These are phyloP conservation scores for Hydra vulgaris DNA, from an alignment of 30 jellyfish, hydroid and myxozoan species.

Conservation along the genomic window DNA sequence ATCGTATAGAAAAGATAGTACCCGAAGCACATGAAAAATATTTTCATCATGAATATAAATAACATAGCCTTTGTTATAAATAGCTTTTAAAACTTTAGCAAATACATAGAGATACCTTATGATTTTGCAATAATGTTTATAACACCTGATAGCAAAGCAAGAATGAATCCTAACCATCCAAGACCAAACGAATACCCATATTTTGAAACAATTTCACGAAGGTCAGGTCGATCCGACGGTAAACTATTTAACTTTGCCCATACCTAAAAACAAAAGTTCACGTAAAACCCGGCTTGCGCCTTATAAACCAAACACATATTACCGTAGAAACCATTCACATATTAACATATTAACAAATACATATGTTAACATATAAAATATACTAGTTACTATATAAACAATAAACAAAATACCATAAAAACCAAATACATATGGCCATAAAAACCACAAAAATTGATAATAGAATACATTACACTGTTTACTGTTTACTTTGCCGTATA, in stretches of 20 bases:
- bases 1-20: background rate
- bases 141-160: slow-evolving; percentile 10
- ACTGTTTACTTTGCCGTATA: too few relatives aligned
- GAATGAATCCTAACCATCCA: slow-evolving; percentile 29
- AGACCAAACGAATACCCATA: slow-evolving; percentile 31
- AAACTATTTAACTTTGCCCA: slow-evolving; percentile 31
- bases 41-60: too few relatives aligned
- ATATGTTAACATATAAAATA: too few relatives aligned
- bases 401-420: too few relatives aligned
- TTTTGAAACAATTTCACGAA: slow-evolving; percentile 6
- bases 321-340: too few relatives aligned
- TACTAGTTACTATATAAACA: too few relatives aligned
- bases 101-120: background rate
- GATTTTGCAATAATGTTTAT: slow-evolving; percentile 22
- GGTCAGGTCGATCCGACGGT: slow-evolving; percentile 42
- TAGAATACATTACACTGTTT: too few relatives aligned
- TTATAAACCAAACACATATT: too few relatives aligned
- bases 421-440: too few relatives aligned
- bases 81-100: background rate
- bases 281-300: too few relatives aligned
- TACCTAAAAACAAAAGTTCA: slow-evolving; percentile 1
- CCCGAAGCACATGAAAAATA: background rate
- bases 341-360: too few relatives aligned
- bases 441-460: too few relatives aligned
- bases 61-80: background rate